Base-by-base conservation (phyloP, 2,888 invertebrate genomes). In the Amphiduros pacificus region DNA sequence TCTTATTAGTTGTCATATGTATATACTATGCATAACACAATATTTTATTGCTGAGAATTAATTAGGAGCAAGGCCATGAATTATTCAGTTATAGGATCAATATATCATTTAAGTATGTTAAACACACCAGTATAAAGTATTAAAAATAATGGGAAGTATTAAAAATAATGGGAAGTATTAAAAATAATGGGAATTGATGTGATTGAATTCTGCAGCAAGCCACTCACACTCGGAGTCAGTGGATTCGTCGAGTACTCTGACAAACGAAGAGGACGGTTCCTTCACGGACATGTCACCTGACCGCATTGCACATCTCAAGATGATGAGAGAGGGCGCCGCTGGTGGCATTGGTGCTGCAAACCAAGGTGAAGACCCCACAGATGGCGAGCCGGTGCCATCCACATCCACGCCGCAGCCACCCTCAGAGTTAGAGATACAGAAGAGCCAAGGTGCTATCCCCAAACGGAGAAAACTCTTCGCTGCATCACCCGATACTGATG, bases 191-290 rank as follows among this genome's bases (percentile, higher is more conserved):
- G n/a, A n/a, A n/a, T n/a, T n/a, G n/a, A n/a, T n/a, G n/a, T n/a
- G n/a, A n/a, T n/a, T n/a, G n/a, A n/a, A n/a, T n/a, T n/a, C n/a
- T 36, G 20, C 44, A 44, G 44, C 22, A 22, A 61, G 61, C 22
- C 55, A 40, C 14, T 61, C 55, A 9, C 55, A 51, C 27, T 61
- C 61, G 14, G 55, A 55, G 9, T 48, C 55, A 11, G n/a, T n/a
- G n/a, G 72, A 71, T 29, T 73, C 77, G 1, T 73, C 77, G 29
- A 77, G 77, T 55, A 76, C 75, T 14, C 64, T 74, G 50, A 77
- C 76, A 40, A 71, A 77, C 32, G 77, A 77, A 31, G 73, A 66
- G 26, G 71, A 71, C 50, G 40, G 41, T 27, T 28, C 53, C 17
- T 50, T 40, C 24, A 20, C 40, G n/a, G 61, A 55, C 22, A 36